Evolutionary conservation across 2,113 vertebrate genomes (phyloP), one percentile per base, ranked within the genome.

Genomic region (Uropsilus gracilis): DNA sequence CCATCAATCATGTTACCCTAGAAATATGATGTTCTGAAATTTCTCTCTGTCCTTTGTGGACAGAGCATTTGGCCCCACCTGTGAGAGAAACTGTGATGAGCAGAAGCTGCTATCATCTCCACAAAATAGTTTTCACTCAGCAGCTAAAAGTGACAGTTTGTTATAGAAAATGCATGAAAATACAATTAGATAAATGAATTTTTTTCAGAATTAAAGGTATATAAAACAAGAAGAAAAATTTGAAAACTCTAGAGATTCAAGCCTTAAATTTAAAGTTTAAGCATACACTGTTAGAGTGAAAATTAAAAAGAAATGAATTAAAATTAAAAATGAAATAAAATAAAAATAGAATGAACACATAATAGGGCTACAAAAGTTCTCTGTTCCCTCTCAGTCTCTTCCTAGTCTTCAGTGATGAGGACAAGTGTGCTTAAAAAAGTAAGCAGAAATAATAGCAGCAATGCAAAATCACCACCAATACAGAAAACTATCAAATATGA

Each of bases 91-190:
- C 89, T 46, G 26, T 66, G 73, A 66, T 24, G 18, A 89, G 13
- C 13, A 81, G 61, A 76, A 46, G 63, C 69, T 81, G 53, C n/a
- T 81, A 30, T 91, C 76, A 72, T 90, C 66, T 13, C 78, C 10
- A 7, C 61, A 91, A 57, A 95, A 76, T 7, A 50, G 69, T 94
- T 89, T 86, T 84, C 57, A 57, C 26, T 91, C 86, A 42, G 89
- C 18, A 44, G 20, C 34, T 57, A 78, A 95, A 78, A 77, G 88
- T 89, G 89, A 92, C 75, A 95, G 59, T 57, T 81, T 80, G 57
- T 86, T 94, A 71, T 16, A 93, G 94, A 95, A 96, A 97, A 95
- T 68, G 93, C 91, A 44, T 81, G 50, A 69, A 93, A 37, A 75
- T 24, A 85, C 73, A 93, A 89, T 39, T 91, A 50, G 16, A 63